Percentiles rank a stretch among this genome's conserved stretches.
These are phyloP conservation scores for Eurytoma californica DNA, from an alignment of 2,888 invertebrate species.

Conservation along the genomic window DNA sequence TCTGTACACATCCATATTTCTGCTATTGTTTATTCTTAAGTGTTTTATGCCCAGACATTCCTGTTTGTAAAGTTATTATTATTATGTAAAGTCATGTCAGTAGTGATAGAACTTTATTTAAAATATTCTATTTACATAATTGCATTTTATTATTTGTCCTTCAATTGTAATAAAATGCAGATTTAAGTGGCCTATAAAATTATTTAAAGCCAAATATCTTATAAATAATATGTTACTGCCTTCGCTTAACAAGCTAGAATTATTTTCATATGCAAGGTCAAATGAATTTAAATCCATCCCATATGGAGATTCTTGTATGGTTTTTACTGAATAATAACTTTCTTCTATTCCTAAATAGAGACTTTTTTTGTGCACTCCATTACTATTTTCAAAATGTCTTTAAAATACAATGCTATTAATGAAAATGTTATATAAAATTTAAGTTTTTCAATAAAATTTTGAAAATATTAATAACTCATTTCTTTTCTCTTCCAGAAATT, in stretches of 20 bases:
- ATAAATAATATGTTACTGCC: conserved; percentile 80
- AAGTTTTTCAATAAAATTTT: conserved; percentile 13
- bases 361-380: conserved; percentile 76
- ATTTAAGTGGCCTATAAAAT: conserved; percentile 77
- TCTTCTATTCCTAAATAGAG: conserved; percentile 75
- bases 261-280: conserved; percentile 68
- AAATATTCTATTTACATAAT: conserved; percentile 77
- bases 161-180: conserved; percentile 79
- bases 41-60: conserved; percentile 59
- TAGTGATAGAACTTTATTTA: conserved; percentile 15
- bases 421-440: neutral
- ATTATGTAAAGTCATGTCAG: conserved; percentile 6
- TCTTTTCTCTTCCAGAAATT: conserved; percentile 82
- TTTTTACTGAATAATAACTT: conserved; percentile 62
- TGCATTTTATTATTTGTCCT: conserved; percentile 79
- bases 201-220: conserved; percentile 78
- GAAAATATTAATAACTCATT: conserved; percentile 73
- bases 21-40: conserved; percentile 62
- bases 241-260: conserved; percentile 79
- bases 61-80: conserved; percentile 57
- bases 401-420: neutral
- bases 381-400: conserved; percentile 75
- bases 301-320: neutral
- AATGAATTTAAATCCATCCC: neutral
- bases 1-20: conserved; percentile 77